Conservation (phyloP, 2,888 invertebrate species). For the Tolmerus cingulatus region DNA sequence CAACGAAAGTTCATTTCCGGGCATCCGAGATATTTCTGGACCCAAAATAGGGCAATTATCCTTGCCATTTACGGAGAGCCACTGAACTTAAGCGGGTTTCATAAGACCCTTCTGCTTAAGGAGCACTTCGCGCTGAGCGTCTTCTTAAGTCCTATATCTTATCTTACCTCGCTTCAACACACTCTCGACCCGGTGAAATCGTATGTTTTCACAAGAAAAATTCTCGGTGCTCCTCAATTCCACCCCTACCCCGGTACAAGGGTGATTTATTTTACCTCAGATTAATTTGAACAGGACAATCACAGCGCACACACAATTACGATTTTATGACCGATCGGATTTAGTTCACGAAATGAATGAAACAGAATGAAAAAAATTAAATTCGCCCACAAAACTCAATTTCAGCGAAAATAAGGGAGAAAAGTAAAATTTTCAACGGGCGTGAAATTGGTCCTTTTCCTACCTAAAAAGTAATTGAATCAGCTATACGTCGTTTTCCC, state of each 20-base stretch:
- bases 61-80: neutral
- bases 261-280: neutral
- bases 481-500: neutral
- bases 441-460: neutral
- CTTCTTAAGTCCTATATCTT: neutral
- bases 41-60: neutral
- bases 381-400: neutral
- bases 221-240: neutral
- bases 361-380: neutral
- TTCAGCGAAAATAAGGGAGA: neutral
- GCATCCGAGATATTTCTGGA: neutral
- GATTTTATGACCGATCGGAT: neutral
- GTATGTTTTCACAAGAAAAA: neutral
- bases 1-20: neutral
- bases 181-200: neutral
- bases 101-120: neutral
- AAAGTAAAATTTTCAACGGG: neutral
- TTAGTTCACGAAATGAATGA: neutral
- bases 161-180: neutral
- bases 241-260: neutral
- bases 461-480: neutral
- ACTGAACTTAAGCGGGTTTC: neutral
- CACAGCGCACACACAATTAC: neutral
- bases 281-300: neutral
- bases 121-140: neutral